Evolutionary conservation across 2,888 invertebrate species (phyloP).

Genomic region (Yponomeuta sedellus): DNA sequence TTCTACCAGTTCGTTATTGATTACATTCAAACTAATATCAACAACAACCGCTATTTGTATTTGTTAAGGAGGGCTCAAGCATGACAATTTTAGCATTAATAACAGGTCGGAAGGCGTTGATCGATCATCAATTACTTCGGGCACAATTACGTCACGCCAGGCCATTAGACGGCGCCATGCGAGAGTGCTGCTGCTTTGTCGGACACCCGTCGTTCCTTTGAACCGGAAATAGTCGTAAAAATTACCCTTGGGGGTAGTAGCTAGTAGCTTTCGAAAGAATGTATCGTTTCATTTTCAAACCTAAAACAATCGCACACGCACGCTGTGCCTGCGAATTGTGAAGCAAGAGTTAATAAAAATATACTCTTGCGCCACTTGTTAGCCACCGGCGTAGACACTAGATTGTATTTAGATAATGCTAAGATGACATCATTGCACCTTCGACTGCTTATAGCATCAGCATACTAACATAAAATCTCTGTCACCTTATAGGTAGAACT

Average conservation of each 20-base stretch:
- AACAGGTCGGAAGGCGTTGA: conserved; percentile 47
- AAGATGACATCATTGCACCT: conserved; percentile 11
- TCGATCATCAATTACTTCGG: conserved; percentile 50
- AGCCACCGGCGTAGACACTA: not conserved
- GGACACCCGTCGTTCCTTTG: not conserved
- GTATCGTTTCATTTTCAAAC: not conserved
- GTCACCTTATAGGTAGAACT: conserved; percentile 9
- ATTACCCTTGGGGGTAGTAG: conserved; percentile 9
- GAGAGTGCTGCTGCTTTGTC: conserved; percentile 3
- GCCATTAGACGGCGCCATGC: conserved; percentile 37
- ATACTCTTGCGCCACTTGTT: not conserved
- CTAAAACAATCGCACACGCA: not conserved
- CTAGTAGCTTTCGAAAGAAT: not conserved
- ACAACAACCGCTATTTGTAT: not conserved
- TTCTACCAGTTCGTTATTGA: not conserved
- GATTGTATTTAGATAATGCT: not conserved
- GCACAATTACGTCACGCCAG: conserved; percentile 42
- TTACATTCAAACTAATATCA: not conserved
- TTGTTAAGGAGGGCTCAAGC: not conserved
- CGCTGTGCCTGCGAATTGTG: not conserved
- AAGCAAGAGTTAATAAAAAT: conserved; percentile 2
- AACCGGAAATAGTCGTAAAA: conserved; percentile 24
- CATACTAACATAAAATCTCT: conserved; percentile 4
- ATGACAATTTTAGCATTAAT: conserved; percentile 29
- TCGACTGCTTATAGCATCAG: conserved; percentile 2